Evolutionary conservation across 1,140 invertebrate species (phyloP).

Genomic region (Nylanderia fulva): DNA sequence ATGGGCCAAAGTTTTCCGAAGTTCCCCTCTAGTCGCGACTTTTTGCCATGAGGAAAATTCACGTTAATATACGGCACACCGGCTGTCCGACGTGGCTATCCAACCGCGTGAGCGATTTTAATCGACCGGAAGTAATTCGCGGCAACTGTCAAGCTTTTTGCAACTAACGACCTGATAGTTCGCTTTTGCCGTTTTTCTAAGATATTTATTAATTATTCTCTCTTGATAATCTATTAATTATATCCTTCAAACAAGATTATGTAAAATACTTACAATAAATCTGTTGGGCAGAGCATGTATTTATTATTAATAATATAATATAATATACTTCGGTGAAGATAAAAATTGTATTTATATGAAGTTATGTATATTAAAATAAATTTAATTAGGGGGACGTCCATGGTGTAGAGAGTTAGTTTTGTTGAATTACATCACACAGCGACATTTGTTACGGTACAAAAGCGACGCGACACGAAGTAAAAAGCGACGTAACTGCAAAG

Average conservation of each 20-base stretch:
- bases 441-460: constrained; percentile 17
- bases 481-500: constrained; percentile 25
- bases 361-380: neutral
- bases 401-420: constrained; percentile 7
- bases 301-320: neutral
- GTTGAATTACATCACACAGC: constrained; percentile 26
- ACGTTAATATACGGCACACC: constrained; percentile 21
- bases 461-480: neutral
- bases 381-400: neutral
- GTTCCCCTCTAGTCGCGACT: neutral
- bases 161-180: neutral
- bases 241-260: neutral
- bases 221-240: neutral
- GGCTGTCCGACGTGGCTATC: constrained; percentile 9
- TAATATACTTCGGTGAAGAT: neutral
- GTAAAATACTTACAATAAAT: constrained; percentile 4
- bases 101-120: constrained; percentile 49
- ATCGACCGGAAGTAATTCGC: constrained; percentile 57
- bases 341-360: neutral
- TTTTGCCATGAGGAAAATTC: constrained; percentile 40
- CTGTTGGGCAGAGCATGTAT: neutral
- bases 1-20: constrained; percentile 13
- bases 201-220: constrained; percentile 7
- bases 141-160: constrained; percentile 47
- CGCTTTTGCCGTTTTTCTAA: neutral